Conservation (phyloP, 2,888 invertebrate genomes). For the Aleiodes testaceus region DNA sequence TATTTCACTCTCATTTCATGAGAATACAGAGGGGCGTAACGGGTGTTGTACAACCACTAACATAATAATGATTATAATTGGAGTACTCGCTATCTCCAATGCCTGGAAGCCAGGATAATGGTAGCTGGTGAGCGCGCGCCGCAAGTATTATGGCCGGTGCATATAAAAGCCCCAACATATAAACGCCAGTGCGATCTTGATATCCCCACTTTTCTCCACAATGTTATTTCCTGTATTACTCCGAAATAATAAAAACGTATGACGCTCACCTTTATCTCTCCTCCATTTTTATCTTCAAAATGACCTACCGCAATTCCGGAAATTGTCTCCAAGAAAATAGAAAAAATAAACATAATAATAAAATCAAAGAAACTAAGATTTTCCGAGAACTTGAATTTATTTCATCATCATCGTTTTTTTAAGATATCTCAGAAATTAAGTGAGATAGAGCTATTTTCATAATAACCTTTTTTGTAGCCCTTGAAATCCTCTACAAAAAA, state of each 20-base stretch:
- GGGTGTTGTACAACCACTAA: slow-evolving; percentile 32
- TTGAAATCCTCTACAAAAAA: too few species aligned
- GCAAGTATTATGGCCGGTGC: slow-evolving; percentile 58
- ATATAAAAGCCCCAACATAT: slow-evolving; percentile 40
- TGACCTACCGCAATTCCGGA: too few species aligned
- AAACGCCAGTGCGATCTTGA: slow-evolving; percentile 63
- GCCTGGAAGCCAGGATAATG: slow-evolving; percentile 64
- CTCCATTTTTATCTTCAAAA: neutral
- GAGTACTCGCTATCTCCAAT: slow-evolving; percentile 67
- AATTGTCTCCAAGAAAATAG: too few species aligned
- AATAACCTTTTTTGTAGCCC: too few species aligned
- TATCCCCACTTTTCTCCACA: slow-evolving; percentile 59
- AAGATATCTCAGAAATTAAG: too few species aligned
- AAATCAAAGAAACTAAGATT: too few species aligned
- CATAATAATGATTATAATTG: slow-evolving; percentile 68
- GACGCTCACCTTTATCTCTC: too few species aligned
- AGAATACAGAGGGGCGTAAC: slow-evolving; percentile 56
- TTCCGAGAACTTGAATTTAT: too few species aligned
- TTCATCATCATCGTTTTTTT: too few species aligned
- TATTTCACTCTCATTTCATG: slow-evolving; percentile 40
- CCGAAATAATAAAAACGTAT: slow-evolving; percentile 6
- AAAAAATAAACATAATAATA: too few species aligned
- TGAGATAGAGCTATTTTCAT: too few species aligned
- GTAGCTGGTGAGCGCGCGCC: slow-evolving; percentile 58
- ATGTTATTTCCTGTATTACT: slow-evolving; percentile 9